A percentile compares a stretch with the other conserved stretches of the same genome.
phyloP scores from a whole-genome alignment of 2,888 invertebrate genomes.

The Gasteruption jaculator region DNA sequence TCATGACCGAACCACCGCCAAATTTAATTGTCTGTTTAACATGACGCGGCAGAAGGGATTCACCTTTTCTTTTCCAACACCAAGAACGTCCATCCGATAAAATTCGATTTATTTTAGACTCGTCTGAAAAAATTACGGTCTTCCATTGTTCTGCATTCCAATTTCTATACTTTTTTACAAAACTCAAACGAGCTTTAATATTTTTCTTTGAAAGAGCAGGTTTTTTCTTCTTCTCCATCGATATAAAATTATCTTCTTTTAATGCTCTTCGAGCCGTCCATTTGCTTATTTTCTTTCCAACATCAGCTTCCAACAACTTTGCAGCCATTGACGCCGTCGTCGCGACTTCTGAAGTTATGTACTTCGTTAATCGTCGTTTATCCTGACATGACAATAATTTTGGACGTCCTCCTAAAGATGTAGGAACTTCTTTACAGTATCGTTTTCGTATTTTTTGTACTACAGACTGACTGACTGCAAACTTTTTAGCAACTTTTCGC shows the following conservation, averaged over 20 bases:
- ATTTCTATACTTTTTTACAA: slow-evolving; percentile 22
- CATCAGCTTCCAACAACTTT: slow-evolving; percentile 14
- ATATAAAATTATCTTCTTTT: slow-evolving; percentile 17
- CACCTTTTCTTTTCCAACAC: slow-evolving; percentile 20
- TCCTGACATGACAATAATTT: slow-evolving; percentile 14
- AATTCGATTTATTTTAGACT: slow-evolving; percentile 22
- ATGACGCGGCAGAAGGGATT: slow-evolving; percentile 16
- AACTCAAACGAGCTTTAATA: slow-evolving; percentile 16
- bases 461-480: slow-evolving; percentile 3
- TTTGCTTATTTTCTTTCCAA: slow-evolving; percentile 16
- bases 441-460: slow-evolving; percentile 11
- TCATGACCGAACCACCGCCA: slow-evolving; percentile 19
- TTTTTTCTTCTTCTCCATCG: slow-evolving; percentile 13
- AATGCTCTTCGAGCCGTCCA: slow-evolving; percentile 15
- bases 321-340: slow-evolving; percentile 9
- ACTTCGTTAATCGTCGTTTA: slow-evolving; percentile 11
- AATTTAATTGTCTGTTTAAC: slow-evolving; percentile 20
- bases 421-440: slow-evolving; percentile 6
- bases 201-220: slow-evolving; percentile 14
- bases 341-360: slow-evolving; percentile 14
- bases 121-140: slow-evolving; percentile 22
- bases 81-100: slow-evolving; percentile 21
- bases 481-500: too few relatives aligned
- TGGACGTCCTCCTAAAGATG: slow-evolving; percentile 10
- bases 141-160: slow-evolving; percentile 21